Conservation (phyloP, 2,888 invertebrate genomes). For the Pollenia amentaria region DNA sequence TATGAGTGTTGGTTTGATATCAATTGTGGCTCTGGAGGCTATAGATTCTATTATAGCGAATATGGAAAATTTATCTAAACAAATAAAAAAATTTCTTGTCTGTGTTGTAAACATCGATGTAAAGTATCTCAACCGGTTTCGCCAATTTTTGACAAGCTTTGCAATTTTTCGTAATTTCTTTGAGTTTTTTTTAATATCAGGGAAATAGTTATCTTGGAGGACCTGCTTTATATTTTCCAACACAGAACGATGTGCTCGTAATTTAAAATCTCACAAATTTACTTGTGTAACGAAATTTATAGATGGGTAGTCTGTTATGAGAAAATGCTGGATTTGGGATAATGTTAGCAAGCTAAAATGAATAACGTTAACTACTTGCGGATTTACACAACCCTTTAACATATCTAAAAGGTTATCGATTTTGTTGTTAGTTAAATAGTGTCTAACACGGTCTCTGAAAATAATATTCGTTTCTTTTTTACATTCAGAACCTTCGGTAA, state of each 20-base stretch:
- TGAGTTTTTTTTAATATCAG: constrained; percentile 1
- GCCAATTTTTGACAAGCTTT: neutral
- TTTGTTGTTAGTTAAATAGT: too few relatives aligned
- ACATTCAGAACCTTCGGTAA: too few relatives aligned
- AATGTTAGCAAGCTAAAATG: too few relatives aligned
- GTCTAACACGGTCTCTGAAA: too few relatives aligned
- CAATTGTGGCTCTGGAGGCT: neutral
- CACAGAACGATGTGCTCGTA: neutral
- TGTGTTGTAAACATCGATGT: neutral
- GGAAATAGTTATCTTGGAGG: constrained; percentile 2
- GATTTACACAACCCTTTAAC: neutral
- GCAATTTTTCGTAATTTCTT: neutral
- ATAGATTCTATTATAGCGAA: neutral
- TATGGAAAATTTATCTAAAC: neutral
- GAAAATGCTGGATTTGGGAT: too few relatives aligned
- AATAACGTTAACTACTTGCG: neutral
- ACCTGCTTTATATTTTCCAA: neutral
- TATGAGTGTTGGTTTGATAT: neutral
- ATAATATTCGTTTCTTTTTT: too few relatives aligned
- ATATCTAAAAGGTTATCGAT: constrained; percentile 33
- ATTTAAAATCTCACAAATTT: neutral
- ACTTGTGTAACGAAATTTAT: too few relatives aligned
- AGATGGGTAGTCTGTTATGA: too few relatives aligned
- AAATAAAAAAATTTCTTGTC: neutral
- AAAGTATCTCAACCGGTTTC: neutral